phyloP scores from a whole-genome alignment of 2,888 invertebrate species.

The Rhimphoctona megacephalus region DNA sequence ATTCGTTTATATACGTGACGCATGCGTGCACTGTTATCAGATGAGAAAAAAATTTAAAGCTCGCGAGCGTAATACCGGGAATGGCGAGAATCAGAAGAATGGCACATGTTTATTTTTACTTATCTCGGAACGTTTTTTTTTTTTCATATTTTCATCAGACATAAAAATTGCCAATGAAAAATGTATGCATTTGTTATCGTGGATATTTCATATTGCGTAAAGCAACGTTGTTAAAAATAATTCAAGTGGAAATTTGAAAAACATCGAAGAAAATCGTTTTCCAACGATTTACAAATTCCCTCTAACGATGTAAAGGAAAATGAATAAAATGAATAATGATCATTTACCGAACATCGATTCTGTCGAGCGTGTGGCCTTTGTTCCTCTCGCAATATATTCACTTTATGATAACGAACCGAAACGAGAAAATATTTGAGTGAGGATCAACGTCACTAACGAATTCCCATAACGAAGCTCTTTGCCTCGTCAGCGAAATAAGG shows the following conservation, averaged over 20 bases:
- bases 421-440: slow-evolving; percentile 68
- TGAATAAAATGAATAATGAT: not conserved
- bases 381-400: slow-evolving; percentile 15
- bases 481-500: slow-evolving; percentile 13
- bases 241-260: not conserved
- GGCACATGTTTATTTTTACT: not conserved
- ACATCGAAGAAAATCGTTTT: not conserved
- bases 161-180: not conserved
- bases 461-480: slow-evolving; percentile 63
- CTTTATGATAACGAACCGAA: slow-evolving; percentile 59
- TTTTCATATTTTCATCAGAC: not conserved
- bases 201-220: not conserved
- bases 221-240: not conserved
- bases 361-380: slow-evolving; percentile 17
- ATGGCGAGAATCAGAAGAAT: not conserved
- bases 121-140: not conserved
- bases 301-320: not conserved
- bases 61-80: slow-evolving; percentile 3
- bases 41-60: slow-evolving; percentile 13
- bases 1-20: not conserved
- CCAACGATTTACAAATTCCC: not conserved
- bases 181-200: not conserved
- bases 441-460: slow-evolving; percentile 68
- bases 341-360: slow-evolving; percentile 23
- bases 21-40: slow-evolving; percentile 12